phyloP scores from a whole-genome alignment of 2,888 invertebrate genomes.

The Proisotoma minuta region DNA sequence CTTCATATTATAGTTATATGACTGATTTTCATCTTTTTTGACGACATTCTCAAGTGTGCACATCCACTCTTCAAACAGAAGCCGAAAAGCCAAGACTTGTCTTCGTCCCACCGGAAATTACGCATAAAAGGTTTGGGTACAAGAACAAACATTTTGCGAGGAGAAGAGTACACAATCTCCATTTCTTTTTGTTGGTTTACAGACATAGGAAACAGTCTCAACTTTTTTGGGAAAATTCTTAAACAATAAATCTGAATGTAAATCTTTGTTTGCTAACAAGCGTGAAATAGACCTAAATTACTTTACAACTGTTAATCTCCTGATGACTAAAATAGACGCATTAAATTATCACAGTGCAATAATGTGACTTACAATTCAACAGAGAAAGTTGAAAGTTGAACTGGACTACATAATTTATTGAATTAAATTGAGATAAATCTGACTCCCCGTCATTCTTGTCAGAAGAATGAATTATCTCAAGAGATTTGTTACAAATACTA shows the following conservation, averaged over 20 bases:
- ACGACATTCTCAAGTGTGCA: not conserved
- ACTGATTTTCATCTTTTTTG: not conserved
- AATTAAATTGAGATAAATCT: not conserved
- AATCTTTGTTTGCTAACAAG: not conserved
- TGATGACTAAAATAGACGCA: not conserved
- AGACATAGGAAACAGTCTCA: too few species aligned
- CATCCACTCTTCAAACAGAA: too few species aligned
- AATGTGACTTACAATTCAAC: not conserved
- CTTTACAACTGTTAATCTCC: not conserved
- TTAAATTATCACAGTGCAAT: too few species aligned
- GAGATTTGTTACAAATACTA: not conserved
- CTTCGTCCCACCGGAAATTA: too few species aligned
- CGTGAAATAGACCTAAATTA: not conserved
- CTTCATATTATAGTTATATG: not conserved
- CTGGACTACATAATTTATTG: not conserved
- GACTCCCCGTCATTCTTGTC: not conserved
- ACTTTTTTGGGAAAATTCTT: too few species aligned
- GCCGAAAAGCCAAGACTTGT: too few species aligned
- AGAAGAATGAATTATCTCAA: not conserved
- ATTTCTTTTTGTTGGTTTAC: too few species aligned
- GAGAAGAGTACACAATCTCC: too few species aligned
- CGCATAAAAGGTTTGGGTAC: too few species aligned
- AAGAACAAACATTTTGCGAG: too few species aligned
- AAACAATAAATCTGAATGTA: too few species aligned
- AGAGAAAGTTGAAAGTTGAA: constrained; percentile 5